Evolutionary conservation across 1,140 invertebrate genomes (phyloP).

Genomic region (Sarcophaga bullata): DNA sequence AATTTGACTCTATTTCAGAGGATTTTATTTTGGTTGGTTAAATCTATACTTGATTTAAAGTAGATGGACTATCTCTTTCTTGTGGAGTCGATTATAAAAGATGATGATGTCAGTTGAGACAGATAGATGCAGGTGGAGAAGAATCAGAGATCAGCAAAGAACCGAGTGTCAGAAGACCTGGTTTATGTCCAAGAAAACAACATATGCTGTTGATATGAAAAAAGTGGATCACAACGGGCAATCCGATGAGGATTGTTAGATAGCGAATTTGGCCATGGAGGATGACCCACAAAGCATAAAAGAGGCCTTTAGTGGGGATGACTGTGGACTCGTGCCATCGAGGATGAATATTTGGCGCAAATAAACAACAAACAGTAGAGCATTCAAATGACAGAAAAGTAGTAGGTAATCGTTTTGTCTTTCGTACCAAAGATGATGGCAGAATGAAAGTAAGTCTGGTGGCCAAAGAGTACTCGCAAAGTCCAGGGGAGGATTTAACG

Average conservation of each 20-base stretch:
- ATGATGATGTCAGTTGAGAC: too few relatives aligned
- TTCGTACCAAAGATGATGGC: constrained; percentile 50
- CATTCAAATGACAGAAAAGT: constrained; percentile 49
- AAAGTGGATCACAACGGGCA: neutral
- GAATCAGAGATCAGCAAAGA: too few relatives aligned
- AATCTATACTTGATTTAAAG: too few relatives aligned
- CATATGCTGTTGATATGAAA: constrained; percentile 33
- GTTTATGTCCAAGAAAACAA: too few relatives aligned
- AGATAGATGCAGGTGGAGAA: too few relatives aligned
- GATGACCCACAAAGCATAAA: neutral
- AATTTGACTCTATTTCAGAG: too few relatives aligned
- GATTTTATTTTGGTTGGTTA: too few relatives aligned
- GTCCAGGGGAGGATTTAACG: constrained; percentile 59
- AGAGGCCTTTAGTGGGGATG: neutral
- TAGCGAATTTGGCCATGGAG: neutral
- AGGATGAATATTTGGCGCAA: constrained; percentile 56
- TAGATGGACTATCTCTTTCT: too few relatives aligned
- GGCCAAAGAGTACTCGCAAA: constrained; percentile 62
- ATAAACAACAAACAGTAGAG: constrained; percentile 54
- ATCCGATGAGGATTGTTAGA: constrained; percentile 4
- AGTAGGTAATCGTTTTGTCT: constrained; percentile 56
- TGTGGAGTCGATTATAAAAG: too few relatives aligned
- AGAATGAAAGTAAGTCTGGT: constrained; percentile 65
- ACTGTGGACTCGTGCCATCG: constrained; percentile 49
- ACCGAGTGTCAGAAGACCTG: too few relatives aligned